A percentile compares a stretch with the other conserved stretches of the same genome.
Evolutionary conservation across 2,113 vertebrate species (phyloP).

Genomic region (Agapornis roseicollis): DNA sequence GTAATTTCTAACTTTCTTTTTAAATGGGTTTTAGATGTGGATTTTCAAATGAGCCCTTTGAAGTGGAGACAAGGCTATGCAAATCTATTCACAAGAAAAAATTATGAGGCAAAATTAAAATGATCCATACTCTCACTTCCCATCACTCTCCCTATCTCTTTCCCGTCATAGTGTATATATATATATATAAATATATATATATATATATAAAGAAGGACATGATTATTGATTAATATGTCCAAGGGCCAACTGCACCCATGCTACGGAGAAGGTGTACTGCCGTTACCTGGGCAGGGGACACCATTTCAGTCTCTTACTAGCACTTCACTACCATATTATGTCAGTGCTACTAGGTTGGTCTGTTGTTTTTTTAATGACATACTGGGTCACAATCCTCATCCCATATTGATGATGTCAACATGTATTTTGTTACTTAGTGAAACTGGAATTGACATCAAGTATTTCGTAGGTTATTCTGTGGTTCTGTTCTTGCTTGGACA

Average conservation of each 20-base stretch:
- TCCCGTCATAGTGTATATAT: neutral
- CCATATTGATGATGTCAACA: rapidly evolving
- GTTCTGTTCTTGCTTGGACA: neutral
- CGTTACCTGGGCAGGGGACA: neutral
- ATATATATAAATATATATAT: too few species aligned
- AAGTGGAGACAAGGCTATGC: neutral
- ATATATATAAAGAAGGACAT: rapidly evolving
- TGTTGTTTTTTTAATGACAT: neutral
- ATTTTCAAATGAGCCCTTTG: constrained; percentile 50
- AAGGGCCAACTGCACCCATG: neutral
- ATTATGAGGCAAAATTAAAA: neutral
- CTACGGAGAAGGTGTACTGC: neutral
- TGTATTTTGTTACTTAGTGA: neutral
- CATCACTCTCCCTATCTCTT: neutral
- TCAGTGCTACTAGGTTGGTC: neutral
- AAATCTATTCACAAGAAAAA: neutral
- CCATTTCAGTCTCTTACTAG: neutral
- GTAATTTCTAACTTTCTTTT: constrained; percentile 30
- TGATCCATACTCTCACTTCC: neutral
- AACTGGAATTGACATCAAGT: neutral
- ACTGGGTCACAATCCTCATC: rapidly evolving
- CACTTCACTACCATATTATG: neutral
- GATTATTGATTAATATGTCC: neutral
- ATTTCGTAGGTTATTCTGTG: neutral
- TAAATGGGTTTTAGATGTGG: neutral